Conservation (phyloP, 2,797 vertebrate genomes). For the Esox masquinongy region DNA sequence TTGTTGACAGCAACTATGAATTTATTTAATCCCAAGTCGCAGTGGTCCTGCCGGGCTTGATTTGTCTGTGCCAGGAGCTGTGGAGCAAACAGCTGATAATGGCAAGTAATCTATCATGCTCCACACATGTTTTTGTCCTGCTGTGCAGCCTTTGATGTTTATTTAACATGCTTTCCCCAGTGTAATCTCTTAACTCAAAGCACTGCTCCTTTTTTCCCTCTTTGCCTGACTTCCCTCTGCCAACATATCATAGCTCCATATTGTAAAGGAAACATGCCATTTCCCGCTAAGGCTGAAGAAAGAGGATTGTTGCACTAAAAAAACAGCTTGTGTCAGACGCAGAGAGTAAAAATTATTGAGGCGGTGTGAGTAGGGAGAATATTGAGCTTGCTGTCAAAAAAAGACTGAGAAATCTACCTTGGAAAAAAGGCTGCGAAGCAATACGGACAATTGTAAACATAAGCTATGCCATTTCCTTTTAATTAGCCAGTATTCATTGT, state of each 20-base stretch:
- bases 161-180: slow-evolving; percentile 66
- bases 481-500: no score
- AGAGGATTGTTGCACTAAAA: slow-evolving; percentile 36
- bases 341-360: background rate
- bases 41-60: slow-evolving; percentile 63
- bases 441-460: no score
- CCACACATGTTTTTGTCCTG: slow-evolving; percentile 76
- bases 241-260: slow-evolving; percentile 55
- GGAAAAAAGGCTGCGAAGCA: no score
- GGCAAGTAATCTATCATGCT: slow-evolving; percentile 78
- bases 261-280: slow-evolving; percentile 61
- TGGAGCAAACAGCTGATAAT: slow-evolving; percentile 76
- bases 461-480: no score
- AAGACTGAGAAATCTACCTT: no score
- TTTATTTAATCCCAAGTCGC: slow-evolving; percentile 50
- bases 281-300: slow-evolving; percentile 55
- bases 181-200: slow-evolving; percentile 65
- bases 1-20: slow-evolving; percentile 44
- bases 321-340: slow-evolving; percentile 9
- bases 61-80: slow-evolving; percentile 64
- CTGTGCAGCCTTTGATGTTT: slow-evolving; percentile 74
- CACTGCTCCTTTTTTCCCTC: slow-evolving; percentile 52
- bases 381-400: no score
- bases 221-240: slow-evolving; percentile 59
- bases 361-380: no score